A percentile compares a stretch with the other conserved stretches of the same genome.
phyloP scores from a whole-genome alignment of 2,113 vertebrate species.

The Deroptyus accipitrinus region DNA sequence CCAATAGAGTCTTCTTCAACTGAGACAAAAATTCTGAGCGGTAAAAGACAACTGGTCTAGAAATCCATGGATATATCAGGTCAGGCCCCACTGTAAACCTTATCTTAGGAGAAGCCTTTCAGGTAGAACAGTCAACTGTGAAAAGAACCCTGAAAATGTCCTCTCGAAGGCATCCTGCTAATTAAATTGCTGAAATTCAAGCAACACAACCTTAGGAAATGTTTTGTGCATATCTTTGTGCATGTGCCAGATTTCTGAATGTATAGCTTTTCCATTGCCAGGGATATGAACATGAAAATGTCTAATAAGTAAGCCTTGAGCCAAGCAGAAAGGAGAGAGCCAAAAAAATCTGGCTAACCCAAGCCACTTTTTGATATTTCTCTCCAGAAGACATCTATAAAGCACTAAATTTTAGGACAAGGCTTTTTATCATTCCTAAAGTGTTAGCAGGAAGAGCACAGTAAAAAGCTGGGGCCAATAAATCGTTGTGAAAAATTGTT shows the following conservation, averaged over 20 bases:
- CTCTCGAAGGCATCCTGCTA: conserved; percentile 17
- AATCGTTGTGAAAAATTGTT: conserved; percentile 36
- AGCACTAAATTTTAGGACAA: conserved; percentile 30
- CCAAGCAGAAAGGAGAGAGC: conserved; percentile 48
- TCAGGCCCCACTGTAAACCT: not conserved
- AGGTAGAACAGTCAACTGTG: not conserved
- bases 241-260: conserved; percentile 36
- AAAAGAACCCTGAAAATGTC: conserved; percentile 7
- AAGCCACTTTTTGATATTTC: conserved; percentile 16
- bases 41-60: not conserved
- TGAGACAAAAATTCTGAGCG: not conserved
- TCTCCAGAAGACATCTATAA: conserved; percentile 20
- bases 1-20: not conserved
- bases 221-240: conserved; percentile 21
- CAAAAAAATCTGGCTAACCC: conserved; percentile 34
- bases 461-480: conserved; percentile 3
- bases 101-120: not conserved
- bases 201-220: conserved; percentile 31
- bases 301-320: conserved; percentile 38
- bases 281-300: not conserved
- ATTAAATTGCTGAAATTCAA: conserved; percentile 38
- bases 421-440: not conserved
- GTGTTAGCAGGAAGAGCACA: conserved; percentile 12
- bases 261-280: not conserved
- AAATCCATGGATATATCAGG: not conserved